Conservation (phyloP, 2,888 invertebrate species). For the Apotomis capreana region DNA sequence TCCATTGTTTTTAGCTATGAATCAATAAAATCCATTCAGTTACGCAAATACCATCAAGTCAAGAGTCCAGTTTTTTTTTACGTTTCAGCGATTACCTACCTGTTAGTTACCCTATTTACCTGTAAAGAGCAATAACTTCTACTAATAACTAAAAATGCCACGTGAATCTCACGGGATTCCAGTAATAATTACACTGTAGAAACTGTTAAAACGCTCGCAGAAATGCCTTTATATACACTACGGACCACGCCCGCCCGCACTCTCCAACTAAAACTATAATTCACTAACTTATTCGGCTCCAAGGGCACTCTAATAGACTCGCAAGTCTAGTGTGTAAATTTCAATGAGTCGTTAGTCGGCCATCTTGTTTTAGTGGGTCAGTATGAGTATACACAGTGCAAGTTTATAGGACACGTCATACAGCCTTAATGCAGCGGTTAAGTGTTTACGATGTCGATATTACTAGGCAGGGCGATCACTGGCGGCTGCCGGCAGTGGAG, state of each 20-base stretch:
- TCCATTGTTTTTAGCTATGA: no score
- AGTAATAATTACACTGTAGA: no score
- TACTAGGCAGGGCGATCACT: constrained; percentile 39
- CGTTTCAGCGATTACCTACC: no score
- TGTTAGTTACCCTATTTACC: no score
- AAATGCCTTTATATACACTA: background rate
- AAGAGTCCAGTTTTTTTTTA: no score
- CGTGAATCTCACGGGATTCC: no score
- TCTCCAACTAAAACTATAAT: constrained; percentile 39
- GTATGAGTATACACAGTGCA: constrained; percentile 18
- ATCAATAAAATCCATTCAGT: no score
- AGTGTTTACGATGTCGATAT: constrained; percentile 41
- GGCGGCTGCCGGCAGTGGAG: constrained; percentile 34
- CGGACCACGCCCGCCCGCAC: constrained; percentile 25
- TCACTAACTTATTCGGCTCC: constrained; percentile 37
- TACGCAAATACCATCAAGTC: no score
- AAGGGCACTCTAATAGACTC: constrained; percentile 32
- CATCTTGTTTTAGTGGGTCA: constrained; percentile 18
- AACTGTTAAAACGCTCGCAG: background rate
- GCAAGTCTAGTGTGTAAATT: constrained; percentile 18
- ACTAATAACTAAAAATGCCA: no score
- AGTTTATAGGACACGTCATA: constrained; percentile 33
- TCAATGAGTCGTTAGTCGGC: constrained; percentile 30
- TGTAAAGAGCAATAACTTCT: no score
- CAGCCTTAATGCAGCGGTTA: constrained; percentile 36